phyloP scores from a whole-genome alignment of 2,113 vertebrate species.

The Thunnus thynnus region DNA sequence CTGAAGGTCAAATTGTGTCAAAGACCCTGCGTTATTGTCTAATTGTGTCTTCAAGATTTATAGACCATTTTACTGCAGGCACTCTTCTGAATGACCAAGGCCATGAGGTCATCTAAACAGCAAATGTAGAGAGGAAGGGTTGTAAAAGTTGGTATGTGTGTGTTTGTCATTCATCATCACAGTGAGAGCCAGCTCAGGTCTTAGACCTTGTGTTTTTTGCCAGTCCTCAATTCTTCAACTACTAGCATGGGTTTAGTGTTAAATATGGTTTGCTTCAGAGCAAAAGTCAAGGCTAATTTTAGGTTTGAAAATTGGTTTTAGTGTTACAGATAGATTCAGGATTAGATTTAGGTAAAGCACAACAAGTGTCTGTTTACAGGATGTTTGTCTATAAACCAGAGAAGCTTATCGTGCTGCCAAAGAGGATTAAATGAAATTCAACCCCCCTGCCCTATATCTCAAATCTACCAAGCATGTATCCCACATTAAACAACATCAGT shows the following conservation, averaged over 20 bases:
- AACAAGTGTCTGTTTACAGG: too few species aligned
- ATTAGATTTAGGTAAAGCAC: too few species aligned
- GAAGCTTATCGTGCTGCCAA: too few species aligned
- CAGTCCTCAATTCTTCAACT: not conserved
- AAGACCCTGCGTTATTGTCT: not conserved
- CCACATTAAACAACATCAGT: too few species aligned
- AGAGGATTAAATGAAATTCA: too few species aligned
- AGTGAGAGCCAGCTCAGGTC: not conserved
- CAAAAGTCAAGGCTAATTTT: not conserved
- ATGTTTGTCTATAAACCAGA: too few species aligned
- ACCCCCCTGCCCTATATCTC: too few species aligned
- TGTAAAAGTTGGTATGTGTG: not conserved
- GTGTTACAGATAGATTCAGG: not conserved
- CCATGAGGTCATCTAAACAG: not conserved
- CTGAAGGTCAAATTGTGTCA: constrained; percentile 1
- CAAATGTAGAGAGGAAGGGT: not conserved
- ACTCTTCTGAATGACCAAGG: constrained; percentile 2
- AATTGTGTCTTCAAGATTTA: constrained; percentile 24
- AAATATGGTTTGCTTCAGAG: too few species aligned
- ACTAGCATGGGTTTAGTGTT: not conserved
- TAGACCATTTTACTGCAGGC: constrained; percentile 14
- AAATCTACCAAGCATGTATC: too few species aligned
- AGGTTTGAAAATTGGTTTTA: not conserved
- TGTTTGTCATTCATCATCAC: not conserved
- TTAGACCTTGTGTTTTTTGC: not conserved